Percentiles rank a stretch among this genome's conserved stretches.
Conservation (phyloP, 2,797 vertebrate genomes). For the Erethizon dorsatum region DNA sequence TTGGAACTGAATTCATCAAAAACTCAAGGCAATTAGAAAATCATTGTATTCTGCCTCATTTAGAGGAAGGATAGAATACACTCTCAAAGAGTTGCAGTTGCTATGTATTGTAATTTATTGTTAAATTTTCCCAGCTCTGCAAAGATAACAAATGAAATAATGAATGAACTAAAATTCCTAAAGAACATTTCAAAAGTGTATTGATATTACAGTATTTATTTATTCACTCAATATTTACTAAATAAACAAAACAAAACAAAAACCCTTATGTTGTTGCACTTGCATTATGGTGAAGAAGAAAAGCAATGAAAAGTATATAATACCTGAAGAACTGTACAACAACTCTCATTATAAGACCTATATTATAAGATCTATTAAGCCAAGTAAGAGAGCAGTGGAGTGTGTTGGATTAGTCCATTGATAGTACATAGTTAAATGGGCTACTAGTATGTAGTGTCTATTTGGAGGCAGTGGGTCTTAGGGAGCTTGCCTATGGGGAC, state of each 20-base stretch:
- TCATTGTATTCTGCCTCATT: conserved; percentile 85
- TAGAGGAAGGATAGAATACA: conserved; percentile 86
- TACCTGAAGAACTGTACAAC: not conserved
- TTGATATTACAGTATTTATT: conserved; percentile 14
- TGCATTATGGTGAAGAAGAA: not conserved
- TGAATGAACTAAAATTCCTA: not conserved
- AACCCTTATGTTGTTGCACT: not conserved
- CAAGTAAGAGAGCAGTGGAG: not conserved
- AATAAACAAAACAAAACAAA: not conserved
- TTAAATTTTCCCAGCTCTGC: conserved; percentile 78
- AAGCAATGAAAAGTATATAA: not conserved
- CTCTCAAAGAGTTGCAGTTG: conserved; percentile 83
- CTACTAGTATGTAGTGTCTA: not conserved
- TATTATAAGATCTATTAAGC: not conserved
- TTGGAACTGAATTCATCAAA: conserved; percentile 69
- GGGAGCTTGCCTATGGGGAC: not conserved
- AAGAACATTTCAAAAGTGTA: not conserved
- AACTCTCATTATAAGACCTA: not conserved
- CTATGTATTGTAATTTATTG: conserved; percentile 83
- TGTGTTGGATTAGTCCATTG: not conserved
- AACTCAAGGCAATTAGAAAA: conserved; percentile 88
- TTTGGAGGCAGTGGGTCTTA: not conserved
- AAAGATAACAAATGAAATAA: conserved; percentile 67
- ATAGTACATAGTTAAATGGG: not conserved
- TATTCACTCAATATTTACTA: not conserved